Evolutionary conservation across 30 jellyfish, hydroid and myxozoan species (phyloP).

Genomic region (Nemopilema nomurai): DNA sequence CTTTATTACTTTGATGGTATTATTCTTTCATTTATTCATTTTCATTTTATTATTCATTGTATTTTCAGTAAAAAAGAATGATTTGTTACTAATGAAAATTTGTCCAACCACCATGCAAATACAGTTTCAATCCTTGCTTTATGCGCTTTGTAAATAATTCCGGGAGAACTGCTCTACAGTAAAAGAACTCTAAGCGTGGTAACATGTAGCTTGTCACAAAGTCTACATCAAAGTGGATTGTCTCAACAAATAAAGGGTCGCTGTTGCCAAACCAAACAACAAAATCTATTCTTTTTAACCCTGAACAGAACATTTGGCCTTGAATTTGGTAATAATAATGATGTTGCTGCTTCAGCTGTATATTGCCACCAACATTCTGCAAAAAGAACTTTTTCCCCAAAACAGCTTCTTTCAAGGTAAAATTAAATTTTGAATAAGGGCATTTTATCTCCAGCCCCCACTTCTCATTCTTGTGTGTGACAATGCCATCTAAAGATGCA

Average conservation of each 20-base stretch:
- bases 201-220: slow-evolving; percentile 10
- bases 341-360: slow-evolving; percentile 17
- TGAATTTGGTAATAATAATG: slow-evolving; percentile 46
- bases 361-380: background rate
- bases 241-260: slow-evolving; percentile 36
- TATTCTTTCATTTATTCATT: no score
- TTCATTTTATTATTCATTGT: no score
- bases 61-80: background rate
- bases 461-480: slow-evolving; percentile 7
- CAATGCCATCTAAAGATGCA: slow-evolving; percentile 54
- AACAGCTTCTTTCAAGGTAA: slow-evolving; percentile 42
- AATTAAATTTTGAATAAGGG: slow-evolving; percentile 35
- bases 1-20: background rate
- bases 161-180: slow-evolving; percentile 36
- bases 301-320: slow-evolving; percentile 56
- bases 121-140: slow-evolving; percentile 9
- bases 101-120: slow-evolving; percentile 27
- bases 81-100: background rate
- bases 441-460: slow-evolving; percentile 60
- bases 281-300: slow-evolving; percentile 15
- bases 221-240: slow-evolving; percentile 9
- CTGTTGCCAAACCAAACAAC: slow-evolving; percentile 50
- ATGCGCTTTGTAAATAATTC: slow-evolving; percentile 39
- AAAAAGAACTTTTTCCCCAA: slow-evolving; percentile 35
- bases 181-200: slow-evolving; percentile 15